phyloP scores from a whole-genome alignment of 2,888 invertebrate genomes.

The Callinectes sapidus region DNA sequence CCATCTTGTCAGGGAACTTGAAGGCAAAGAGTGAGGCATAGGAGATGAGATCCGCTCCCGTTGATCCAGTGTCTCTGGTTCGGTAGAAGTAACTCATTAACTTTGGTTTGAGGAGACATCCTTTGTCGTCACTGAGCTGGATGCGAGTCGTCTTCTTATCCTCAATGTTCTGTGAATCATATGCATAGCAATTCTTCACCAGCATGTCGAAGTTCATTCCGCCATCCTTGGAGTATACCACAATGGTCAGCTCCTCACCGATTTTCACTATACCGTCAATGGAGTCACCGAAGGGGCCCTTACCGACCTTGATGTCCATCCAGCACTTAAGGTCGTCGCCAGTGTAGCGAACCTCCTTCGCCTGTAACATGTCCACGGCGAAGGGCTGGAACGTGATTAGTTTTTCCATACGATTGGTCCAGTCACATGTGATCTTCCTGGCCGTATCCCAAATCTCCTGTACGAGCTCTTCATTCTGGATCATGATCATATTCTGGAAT shows the following conservation, averaged over 20 bases:
- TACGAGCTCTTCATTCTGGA: constrained; percentile 74
- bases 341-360: constrained; percentile 73
- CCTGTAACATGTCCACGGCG: constrained; percentile 73
- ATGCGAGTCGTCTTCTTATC: constrained; percentile 72
- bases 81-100: constrained; percentile 73
- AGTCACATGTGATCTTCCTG: constrained; percentile 73
- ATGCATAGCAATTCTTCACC: constrained; percentile 73
- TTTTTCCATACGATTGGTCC: constrained; percentile 72
- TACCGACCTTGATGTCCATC: constrained; percentile 74
- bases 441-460: constrained; percentile 74
- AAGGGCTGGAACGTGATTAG: constrained; percentile 74
- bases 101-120: constrained; percentile 74
- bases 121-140: constrained; percentile 73
- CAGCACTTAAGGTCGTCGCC: constrained; percentile 74
- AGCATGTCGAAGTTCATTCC: constrained; percentile 72
- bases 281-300: constrained; percentile 73
- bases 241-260: constrained; percentile 73
- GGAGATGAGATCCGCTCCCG: constrained; percentile 73
- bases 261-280: constrained; percentile 73
- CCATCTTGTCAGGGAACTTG: constrained; percentile 74
- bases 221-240: constrained; percentile 73
- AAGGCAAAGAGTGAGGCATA: constrained; percentile 73
- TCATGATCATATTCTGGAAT: constrained; percentile 74
- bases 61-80: constrained; percentile 72
- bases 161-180: constrained; percentile 73